These are phyloP conservation scores for Sardina pilchardus DNA, from an alignment of 2,113 vertebrate species.

Conservation along the genomic window DNA sequence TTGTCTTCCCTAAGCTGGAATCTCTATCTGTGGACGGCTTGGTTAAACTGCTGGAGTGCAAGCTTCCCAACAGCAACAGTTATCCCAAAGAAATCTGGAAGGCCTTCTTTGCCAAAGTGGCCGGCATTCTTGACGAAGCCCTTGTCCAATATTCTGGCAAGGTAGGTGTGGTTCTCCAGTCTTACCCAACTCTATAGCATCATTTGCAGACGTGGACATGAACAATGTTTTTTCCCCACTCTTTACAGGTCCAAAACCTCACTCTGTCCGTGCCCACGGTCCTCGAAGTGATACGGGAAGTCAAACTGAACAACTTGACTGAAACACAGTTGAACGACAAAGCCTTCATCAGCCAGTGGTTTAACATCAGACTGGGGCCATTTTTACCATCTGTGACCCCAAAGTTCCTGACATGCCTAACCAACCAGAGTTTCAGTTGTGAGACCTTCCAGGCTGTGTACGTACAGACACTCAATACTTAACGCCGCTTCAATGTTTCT, in stretches of 20 bases:
- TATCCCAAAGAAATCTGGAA: slow-evolving; percentile 51
- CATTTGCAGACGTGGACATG: neutral
- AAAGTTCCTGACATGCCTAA: slow-evolving; percentile 53
- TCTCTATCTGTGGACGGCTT: slow-evolving; percentile 43
- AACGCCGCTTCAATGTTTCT: neutral
- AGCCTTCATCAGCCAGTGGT: slow-evolving; percentile 49
- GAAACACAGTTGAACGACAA: slow-evolving; percentile 1
- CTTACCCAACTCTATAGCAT: neutral
- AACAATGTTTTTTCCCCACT: neutral
- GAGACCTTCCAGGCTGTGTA: slow-evolving; percentile 57
- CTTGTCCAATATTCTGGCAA: slow-evolving; percentile 36
- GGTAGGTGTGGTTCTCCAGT: slow-evolving; percentile 32
- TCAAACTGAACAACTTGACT: neutral
- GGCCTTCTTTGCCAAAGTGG: slow-evolving; percentile 52
- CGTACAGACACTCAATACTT: slow-evolving; percentile 17
- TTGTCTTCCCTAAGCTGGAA: slow-evolving; percentile 20
- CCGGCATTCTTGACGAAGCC: slow-evolving; percentile 43
- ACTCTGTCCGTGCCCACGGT: neutral
- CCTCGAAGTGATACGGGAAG: neutral
- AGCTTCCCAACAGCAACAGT: neutral
- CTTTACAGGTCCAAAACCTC: neutral
- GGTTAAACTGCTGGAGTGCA: slow-evolving; percentile 44
- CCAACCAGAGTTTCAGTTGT: slow-evolving; percentile 59
- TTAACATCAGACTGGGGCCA: slow-evolving; percentile 44
- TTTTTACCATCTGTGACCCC: slow-evolving; percentile 48